Evolutionary conservation across 2,113 vertebrate genomes (phyloP).

Genomic region (Pseudonaja textilis): DNA sequence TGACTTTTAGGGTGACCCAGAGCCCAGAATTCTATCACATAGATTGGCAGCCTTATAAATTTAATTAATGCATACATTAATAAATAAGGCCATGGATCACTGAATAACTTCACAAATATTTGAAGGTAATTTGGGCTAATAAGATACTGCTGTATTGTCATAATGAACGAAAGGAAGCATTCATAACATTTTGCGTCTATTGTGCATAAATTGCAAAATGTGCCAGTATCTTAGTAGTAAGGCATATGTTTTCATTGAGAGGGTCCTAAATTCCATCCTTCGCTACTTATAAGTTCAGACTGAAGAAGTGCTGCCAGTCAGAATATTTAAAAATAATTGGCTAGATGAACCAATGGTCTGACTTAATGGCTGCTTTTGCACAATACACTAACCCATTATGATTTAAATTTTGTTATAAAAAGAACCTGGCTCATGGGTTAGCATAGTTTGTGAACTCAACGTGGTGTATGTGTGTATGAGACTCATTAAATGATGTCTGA

Average conservation of each 20-base stretch:
- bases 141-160: not conserved
- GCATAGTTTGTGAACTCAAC: not conserved
- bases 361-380: not conserved
- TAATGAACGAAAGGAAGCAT: not conserved
- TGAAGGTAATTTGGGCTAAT: not conserved
- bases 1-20: not conserved
- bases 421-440: not conserved
- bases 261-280: not conserved
- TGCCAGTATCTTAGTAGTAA: not conserved
- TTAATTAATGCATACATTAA: not conserved
- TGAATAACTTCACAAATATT: not conserved
- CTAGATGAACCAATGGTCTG: not conserved
- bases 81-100: not conserved
- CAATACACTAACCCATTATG: not conserved
- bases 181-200: not conserved
- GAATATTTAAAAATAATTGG: not conserved
- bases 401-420: not conserved
- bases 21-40: not conserved
- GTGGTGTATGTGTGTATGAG: not conserved
- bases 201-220: not conserved
- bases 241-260: not conserved
- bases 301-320: not conserved
- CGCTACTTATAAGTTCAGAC: not conserved
- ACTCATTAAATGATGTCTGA: not conserved
- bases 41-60: not conserved